phyloP scores from a whole-genome alignment of 2,797 vertebrate genomes.

The Propithecus deckenii region DNA sequence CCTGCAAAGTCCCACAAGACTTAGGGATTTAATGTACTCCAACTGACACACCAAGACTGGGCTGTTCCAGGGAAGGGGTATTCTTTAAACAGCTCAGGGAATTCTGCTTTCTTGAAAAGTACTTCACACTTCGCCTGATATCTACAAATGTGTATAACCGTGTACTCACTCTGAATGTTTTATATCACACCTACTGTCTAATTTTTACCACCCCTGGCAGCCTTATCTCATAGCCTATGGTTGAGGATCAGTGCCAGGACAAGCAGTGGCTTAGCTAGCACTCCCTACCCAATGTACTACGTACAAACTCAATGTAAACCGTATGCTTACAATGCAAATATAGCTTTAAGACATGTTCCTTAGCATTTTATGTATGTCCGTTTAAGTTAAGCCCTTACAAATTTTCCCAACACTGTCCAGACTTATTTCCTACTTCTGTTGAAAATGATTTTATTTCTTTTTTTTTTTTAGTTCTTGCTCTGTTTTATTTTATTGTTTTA shows the following conservation, averaged over 20 bases:
- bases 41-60: neutral
- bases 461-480: neutral
- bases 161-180: neutral
- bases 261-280: neutral
- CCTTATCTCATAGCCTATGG: neutral
- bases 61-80: neutral
- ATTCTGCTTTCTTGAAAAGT: neutral
- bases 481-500: neutral
- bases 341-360: neutral
- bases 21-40: neutral
- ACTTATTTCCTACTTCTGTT: neutral
- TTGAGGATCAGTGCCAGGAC: neutral
- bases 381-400: neutral
- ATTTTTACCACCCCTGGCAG: neutral
- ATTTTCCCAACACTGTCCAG: neutral
- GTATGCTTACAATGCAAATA: neutral
- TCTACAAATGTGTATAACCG: neutral
- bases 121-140: neutral
- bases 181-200: neutral
- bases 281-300: neutral
- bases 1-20: neutral
- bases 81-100: neutral
- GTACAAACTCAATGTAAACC: neutral
- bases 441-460: neutral
- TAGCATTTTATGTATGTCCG: neutral